Evolutionary conservation across 2,888 invertebrate species (phyloP).

Genomic region (Siphlonurus alternatus): DNA sequence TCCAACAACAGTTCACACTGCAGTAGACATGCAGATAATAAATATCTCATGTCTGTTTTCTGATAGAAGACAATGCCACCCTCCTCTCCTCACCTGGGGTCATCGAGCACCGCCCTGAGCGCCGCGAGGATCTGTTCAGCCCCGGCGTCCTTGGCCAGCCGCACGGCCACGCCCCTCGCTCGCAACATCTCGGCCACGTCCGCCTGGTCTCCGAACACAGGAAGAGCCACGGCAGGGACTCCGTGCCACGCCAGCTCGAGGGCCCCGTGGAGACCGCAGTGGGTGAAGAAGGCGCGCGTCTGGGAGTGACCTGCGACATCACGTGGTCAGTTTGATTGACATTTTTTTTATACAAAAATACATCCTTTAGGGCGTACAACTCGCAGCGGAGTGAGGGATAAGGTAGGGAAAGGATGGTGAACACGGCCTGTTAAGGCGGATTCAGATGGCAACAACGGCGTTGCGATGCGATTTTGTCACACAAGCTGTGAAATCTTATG

Average conservation of each 20-base stretch:
- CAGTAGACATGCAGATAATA: too few relatives aligned
- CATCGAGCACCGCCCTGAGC: slow-evolving; percentile 9
- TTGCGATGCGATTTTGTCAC: too few relatives aligned
- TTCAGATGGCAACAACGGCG: too few relatives aligned
- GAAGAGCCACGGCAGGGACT: slow-evolving; percentile 25
- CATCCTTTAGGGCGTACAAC: too few relatives aligned
- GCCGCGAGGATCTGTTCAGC: slow-evolving; percentile 11
- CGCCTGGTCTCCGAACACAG: slow-evolving; percentile 26
- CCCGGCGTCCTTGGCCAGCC: slow-evolving; percentile 10
- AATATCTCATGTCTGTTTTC: too few relatives aligned
- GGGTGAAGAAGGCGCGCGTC: slow-evolving; percentile 25
- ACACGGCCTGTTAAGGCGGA: too few relatives aligned
- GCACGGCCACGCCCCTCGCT: slow-evolving; percentile 11
- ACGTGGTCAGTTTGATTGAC: background rate
- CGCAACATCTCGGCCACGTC: slow-evolving; percentile 12
- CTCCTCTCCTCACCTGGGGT: slow-evolving; percentile 7
- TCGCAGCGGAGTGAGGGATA: background rate
- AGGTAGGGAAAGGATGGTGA: too few relatives aligned
- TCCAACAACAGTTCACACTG: too few relatives aligned
- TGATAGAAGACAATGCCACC: too few relatives aligned
- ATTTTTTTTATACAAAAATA: too few relatives aligned
- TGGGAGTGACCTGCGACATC: slow-evolving; percentile 22
- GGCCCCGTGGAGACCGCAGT: slow-evolving; percentile 28
- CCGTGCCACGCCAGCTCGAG: slow-evolving; percentile 24
- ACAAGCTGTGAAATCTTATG: too few relatives aligned